Percentiles rank a stretch among this genome's conserved stretches.
These are phyloP conservation scores for Amiota minor DNA, from an alignment of 2,888 invertebrate species.

Conservation along the genomic window DNA sequence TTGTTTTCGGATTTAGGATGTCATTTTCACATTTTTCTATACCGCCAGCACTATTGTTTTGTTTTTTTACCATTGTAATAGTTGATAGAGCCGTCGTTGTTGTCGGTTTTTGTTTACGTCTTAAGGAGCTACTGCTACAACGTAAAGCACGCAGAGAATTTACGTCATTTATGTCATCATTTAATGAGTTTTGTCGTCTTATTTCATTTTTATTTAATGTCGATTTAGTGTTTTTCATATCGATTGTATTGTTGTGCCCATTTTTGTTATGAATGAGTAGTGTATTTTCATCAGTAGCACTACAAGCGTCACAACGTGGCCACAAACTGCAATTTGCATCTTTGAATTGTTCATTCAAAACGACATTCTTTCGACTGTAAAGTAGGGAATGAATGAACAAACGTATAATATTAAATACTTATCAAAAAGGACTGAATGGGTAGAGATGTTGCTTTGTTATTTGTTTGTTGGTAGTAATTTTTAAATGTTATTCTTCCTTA, in stretches of 20 bases:
- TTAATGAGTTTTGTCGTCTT: slow-evolving; percentile 26
- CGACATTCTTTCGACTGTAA: slow-evolving; percentile 23
- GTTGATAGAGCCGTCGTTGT: slow-evolving; percentile 11
- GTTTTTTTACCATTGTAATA: slow-evolving; percentile 10
- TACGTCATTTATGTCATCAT: not conserved
- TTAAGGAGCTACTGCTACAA: slow-evolving; percentile 22
- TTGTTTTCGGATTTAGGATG: not conserved
- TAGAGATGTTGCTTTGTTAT: slow-evolving; percentile 30
- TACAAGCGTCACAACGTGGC: slow-evolving; percentile 74
- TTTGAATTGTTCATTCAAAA: slow-evolving; percentile 31
- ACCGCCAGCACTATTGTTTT: not conserved
- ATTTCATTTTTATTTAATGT: slow-evolving; percentile 13
- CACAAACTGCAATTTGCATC: slow-evolving; percentile 77
- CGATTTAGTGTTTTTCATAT: not conserved
- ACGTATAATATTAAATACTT: too few relatives aligned
- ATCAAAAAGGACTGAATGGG: too few relatives aligned
- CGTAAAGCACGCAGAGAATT: not conserved
- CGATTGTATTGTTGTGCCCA: slow-evolving; percentile 27
- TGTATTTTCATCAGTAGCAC: slow-evolving; percentile 23
- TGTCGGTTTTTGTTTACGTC: slow-evolving; percentile 27
- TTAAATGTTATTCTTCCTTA: not conserved
- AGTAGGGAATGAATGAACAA: not conserved
- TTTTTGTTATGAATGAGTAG: slow-evolving; percentile 28
- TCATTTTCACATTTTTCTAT: not conserved
- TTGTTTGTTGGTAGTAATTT: not conserved